Conservation (phyloP, 2,888 invertebrate genomes). For the Microdon myrmicae region DNA sequence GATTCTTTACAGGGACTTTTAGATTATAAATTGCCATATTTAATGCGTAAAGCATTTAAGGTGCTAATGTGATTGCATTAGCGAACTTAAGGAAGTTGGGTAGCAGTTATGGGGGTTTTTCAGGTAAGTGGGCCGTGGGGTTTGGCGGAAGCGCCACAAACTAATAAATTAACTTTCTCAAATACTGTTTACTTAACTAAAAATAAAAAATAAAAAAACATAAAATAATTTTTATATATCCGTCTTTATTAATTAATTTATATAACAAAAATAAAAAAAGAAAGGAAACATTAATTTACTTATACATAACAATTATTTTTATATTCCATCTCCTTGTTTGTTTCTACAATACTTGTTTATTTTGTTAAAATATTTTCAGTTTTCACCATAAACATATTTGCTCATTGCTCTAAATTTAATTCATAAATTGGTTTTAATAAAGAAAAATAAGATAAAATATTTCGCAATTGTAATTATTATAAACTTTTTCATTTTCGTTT, state of each 20-base stretch:
- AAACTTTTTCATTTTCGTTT: constrained; percentile 10
- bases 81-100: too few species aligned
- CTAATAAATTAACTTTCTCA: too few species aligned
- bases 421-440: constrained; percentile 6
- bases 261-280: constrained; percentile 22
- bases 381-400: constrained; percentile 3
- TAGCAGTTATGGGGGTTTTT: too few species aligned
- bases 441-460: constrained; percentile 17
- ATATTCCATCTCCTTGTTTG: constrained; percentile 4
- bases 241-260: constrained; percentile 28
- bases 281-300: constrained; percentile 16
- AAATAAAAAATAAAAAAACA: too few species aligned
- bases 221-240: constrained; percentile 12
- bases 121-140: too few species aligned
- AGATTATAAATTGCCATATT: too few species aligned
- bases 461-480: constrained; percentile 22
- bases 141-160: too few species aligned
- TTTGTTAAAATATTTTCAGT: constrained; percentile 9
- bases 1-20: too few species aligned
- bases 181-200: too few species aligned
- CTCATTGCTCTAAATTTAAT: constrained; percentile 2
- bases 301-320: constrained; percentile 28
- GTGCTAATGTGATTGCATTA: too few species aligned
- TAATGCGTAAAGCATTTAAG: too few species aligned
- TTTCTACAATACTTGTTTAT: constrained; percentile 16